Percentiles rank a stretch among this genome's conserved stretches.
These are phyloP conservation scores for Apotomis turbidana DNA, from an alignment of 2,888 invertebrate genomes.

Conservation along the genomic window DNA sequence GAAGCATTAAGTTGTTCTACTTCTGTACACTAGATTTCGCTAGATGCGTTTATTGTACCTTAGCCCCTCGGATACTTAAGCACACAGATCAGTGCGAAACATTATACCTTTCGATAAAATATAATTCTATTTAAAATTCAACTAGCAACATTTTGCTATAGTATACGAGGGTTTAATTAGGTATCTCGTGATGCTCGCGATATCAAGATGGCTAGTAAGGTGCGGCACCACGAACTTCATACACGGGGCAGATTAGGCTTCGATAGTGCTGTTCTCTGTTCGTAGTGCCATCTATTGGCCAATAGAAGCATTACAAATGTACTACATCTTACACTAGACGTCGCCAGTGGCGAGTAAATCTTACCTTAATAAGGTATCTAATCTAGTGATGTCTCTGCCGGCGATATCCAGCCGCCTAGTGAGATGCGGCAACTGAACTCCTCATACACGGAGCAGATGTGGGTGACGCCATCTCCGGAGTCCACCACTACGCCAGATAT, in stretches of 20 bases:
- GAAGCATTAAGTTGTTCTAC: no score
- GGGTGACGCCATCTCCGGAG: slow-evolving; percentile 99
- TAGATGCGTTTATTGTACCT: neutral
- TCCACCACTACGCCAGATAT: slow-evolving; percentile 99
- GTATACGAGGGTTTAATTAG: slow-evolving; percentile 88
- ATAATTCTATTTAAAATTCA: no score
- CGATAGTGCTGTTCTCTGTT: no score
- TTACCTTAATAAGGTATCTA: slow-evolving; percentile 98
- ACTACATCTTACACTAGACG: no score
- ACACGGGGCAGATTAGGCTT: slow-evolving; percentile 95
- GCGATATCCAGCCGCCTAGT: slow-evolving; percentile 98
- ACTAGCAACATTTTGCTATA: no score
- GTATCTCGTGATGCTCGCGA: slow-evolving; percentile 99
- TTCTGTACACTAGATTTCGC: no score
- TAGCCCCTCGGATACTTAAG: no score
- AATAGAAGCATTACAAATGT: no score
- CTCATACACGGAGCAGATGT: slow-evolving; percentile 99
- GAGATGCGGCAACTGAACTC: slow-evolving; percentile 97
- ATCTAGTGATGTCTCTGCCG: slow-evolving; percentile 98
- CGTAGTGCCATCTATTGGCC: no score
- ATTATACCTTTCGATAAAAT: no score
- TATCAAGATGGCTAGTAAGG: slow-evolving; percentile 96
- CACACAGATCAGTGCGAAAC: no score
- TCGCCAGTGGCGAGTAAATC: no score
- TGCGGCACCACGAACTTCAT: slow-evolving; percentile 98